Evolutionary conservation across 2,888 invertebrate genomes (phyloP).

Genomic region (Drosophila planitibia): DNA sequence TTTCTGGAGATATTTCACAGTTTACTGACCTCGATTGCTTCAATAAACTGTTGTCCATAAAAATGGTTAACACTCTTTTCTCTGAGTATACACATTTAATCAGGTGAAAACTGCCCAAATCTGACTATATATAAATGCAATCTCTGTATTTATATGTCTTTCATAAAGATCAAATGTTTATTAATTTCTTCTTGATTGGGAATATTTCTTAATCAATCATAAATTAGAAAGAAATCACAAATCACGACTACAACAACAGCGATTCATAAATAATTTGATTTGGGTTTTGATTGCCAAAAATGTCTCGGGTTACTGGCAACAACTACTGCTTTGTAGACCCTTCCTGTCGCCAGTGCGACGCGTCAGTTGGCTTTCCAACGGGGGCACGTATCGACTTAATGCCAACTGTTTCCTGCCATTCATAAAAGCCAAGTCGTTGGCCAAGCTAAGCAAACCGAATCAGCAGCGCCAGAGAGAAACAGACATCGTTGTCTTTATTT

Average conservation of each 20-base stretch:
- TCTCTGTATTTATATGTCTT: background rate
- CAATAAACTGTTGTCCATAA: background rate
- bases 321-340: slow-evolving; percentile 34
- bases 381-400: slow-evolving; percentile 66
- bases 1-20: background rate
- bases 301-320: slow-evolving; percentile 6
- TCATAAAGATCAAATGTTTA: background rate
- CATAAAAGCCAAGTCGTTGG: slow-evolving; percentile 18
- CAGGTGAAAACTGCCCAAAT: background rate
- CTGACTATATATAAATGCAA: background rate
- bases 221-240: background rate
- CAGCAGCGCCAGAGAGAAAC: slow-evolving; percentile 2
- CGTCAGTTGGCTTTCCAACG: slow-evolving; percentile 25
- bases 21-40: background rate
- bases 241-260: background rate
- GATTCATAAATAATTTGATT: slow-evolving; percentile 6
- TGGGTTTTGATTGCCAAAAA: slow-evolving; percentile 10
- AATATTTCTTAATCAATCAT: background rate
- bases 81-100: background rate
- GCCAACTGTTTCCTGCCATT: slow-evolving; percentile 74
- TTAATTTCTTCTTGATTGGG: background rate
- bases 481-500: slow-evolving; percentile 47
- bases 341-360: slow-evolving; percentile 49
- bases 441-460: slow-evolving; percentile 23
- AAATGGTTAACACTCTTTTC: background rate